These are phyloP conservation scores for Falco concolor DNA, from an alignment of 2,797 vertebrate species.

Conservation along the genomic window DNA sequence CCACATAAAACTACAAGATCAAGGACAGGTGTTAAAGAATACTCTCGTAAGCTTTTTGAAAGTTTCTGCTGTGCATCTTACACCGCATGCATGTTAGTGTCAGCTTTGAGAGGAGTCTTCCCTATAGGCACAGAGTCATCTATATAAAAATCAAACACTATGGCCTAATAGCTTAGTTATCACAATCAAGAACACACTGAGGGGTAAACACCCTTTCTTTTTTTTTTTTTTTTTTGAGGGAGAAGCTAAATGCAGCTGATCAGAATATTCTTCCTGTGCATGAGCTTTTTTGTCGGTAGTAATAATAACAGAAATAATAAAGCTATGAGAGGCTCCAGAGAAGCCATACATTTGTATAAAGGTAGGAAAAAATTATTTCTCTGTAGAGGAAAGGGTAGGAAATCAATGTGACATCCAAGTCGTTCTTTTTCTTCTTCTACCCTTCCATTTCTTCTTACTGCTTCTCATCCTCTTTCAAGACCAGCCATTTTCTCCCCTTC, in stretches of 20 bases:
- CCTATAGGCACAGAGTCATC: background rate
- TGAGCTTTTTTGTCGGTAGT: background rate
- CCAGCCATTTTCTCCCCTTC: background rate
- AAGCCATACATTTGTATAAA: background rate
- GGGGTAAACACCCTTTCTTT: background rate
- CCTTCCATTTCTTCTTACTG: background rate
- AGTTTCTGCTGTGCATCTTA: background rate
- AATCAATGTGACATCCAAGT: background rate
- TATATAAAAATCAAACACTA: background rate
- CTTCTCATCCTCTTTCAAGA: background rate
- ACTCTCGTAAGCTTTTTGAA: background rate
- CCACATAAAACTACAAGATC: background rate
- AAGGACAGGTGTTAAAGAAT: background rate
- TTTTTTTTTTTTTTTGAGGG: background rate
- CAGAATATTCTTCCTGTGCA: background rate
- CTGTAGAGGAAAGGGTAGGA: background rate
- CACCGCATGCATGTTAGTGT: background rate
- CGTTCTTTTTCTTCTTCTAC: background rate
- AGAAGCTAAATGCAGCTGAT: background rate
- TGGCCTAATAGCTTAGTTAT: background rate
- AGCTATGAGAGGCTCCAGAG: background rate
- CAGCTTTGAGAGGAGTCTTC: background rate
- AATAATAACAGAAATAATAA: background rate
- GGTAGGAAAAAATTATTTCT: background rate
- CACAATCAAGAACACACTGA: background rate